Percentiles rank a stretch among this genome's conserved stretches.
phyloP scores from a whole-genome alignment of 2,113 vertebrate genomes.

The Eulemur macaco region DNA sequence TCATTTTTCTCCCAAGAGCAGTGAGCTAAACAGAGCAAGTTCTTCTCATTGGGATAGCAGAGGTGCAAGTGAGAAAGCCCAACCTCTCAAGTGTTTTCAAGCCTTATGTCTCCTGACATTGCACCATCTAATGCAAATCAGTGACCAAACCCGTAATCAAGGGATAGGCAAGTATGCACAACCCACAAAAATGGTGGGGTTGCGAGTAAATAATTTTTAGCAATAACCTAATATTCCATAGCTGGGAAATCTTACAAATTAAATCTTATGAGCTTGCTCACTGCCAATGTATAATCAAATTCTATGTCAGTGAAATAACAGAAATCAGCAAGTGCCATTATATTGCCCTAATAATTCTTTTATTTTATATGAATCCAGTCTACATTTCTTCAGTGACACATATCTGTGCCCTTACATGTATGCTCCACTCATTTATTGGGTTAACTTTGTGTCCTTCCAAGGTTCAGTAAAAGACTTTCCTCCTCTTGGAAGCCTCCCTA shows the following conservation, averaged over 20 bases:
- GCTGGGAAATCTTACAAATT: not conserved
- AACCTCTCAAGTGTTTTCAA: not conserved
- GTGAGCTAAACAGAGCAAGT: not conserved
- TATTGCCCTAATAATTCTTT: not conserved
- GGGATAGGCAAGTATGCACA: not conserved
- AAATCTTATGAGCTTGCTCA: not conserved
- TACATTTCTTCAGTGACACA: not conserved
- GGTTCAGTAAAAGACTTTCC: not conserved
- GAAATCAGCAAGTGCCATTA: not conserved
- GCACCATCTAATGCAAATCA: not conserved
- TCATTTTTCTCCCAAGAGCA: not conserved
- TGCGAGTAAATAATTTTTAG: not conserved
- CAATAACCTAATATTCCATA: not conserved
- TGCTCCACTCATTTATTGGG: not conserved
- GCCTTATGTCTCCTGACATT: not conserved
- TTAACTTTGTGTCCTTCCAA: conserved; percentile 5
- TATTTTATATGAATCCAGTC: not conserved
- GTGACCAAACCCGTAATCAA: not conserved
- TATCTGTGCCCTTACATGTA: not conserved
- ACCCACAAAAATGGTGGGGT: not conserved
- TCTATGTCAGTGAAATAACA: not conserved
- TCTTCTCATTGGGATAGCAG: not conserved
- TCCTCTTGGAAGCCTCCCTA: not conserved
- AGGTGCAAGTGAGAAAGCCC: not conserved
- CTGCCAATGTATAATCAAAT: not conserved